Evolutionary conservation across 2,113 vertebrate genomes (phyloP), one percentile per base, ranked within the genome.

Genomic region (Urocolius indicus): DNA sequence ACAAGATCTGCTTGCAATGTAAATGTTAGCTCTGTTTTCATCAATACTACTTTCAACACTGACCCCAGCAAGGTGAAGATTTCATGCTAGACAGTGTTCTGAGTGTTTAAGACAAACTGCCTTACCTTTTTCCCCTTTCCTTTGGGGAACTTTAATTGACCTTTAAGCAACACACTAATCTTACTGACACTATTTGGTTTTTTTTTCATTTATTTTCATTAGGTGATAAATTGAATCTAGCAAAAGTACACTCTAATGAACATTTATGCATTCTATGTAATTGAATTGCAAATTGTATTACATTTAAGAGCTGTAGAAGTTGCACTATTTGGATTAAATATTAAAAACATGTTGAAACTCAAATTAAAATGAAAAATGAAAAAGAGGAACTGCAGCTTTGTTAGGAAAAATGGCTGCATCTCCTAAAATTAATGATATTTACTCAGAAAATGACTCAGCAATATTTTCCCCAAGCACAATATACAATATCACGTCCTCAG

Each of bases 141-240:
- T 76, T 77, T 48, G n/a, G 80, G 58, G 71, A 96, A 59, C 46
- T 80, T 87, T 65, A 96, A 94, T 13, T 95, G 95, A 90, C 96
- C 97, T 96, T 97, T 95, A 95, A 89, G 90, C 48, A 88, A 75
- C 41, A 88, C 62, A 62, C 34, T 94, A 86, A 97, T 97, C 88
- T 91, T 95, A 89, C 38, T 96, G 76, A 83, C 89, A 82, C 63
- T 72, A 48, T 62, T 65, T 92, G 69, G 6, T 80, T 90, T 88
- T 79, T 61, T 91, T 84, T 63, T 67, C 71, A 95, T 96, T 95
- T 95, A 43, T 96, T 97, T 95, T 97, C 94, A 95, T 96, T 95
- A 96, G 58, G 48, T 65, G 30, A 74, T 58, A 95, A 95, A 96
- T 66, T 75, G 45, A 88, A 94, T 91, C 72, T 67, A 90, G 61